These are phyloP conservation scores for Eutrigla gurnardus DNA, from an alignment of 2,797 vertebrate genomes.

Conservation along the genomic window DNA sequence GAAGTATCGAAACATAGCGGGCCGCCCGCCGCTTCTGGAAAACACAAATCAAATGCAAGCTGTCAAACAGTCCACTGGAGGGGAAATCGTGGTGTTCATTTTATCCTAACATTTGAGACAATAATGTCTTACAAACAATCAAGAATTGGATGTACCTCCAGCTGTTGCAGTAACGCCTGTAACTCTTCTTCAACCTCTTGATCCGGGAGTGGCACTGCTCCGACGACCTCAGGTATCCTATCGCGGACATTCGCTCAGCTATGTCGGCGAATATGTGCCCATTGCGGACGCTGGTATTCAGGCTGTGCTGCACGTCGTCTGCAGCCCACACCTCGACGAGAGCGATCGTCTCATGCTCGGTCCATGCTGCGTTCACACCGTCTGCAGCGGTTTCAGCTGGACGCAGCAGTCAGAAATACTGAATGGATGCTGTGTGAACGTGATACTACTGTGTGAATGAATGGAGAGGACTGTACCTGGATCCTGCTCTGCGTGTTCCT, in stretches of 20 bases:
- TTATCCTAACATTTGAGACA: neutral
- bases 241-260: slow-evolving; percentile 58
- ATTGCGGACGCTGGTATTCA: slow-evolving; percentile 73
- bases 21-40: slow-evolving; percentile 70
- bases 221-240: slow-evolving; percentile 65
- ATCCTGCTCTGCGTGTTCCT: slow-evolving; percentile 69
- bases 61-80: neutral
- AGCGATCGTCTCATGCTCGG: slow-evolving; percentile 72
- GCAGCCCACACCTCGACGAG: slow-evolving; percentile 77
- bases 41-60: neutral
- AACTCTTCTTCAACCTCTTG: slow-evolving; percentile 78
- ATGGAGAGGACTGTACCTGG: slow-evolving; percentile 47
- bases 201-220: slow-evolving; percentile 81
- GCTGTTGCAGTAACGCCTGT: slow-evolving; percentile 74
- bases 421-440: neutral
- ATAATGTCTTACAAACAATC: neutral
- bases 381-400: slow-evolving; percentile 24
- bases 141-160: slow-evolving; percentile 63
- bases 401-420: neutral
- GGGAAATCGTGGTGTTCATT: neutral
- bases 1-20: slow-evolving; percentile 72
- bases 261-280: slow-evolving; percentile 75
- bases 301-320: slow-evolving; percentile 74
- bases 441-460: neutral
- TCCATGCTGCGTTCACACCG: slow-evolving; percentile 59